phyloP scores from a whole-genome alignment of 2,888 invertebrate species.

The Tricholauxania praeusta region DNA sequence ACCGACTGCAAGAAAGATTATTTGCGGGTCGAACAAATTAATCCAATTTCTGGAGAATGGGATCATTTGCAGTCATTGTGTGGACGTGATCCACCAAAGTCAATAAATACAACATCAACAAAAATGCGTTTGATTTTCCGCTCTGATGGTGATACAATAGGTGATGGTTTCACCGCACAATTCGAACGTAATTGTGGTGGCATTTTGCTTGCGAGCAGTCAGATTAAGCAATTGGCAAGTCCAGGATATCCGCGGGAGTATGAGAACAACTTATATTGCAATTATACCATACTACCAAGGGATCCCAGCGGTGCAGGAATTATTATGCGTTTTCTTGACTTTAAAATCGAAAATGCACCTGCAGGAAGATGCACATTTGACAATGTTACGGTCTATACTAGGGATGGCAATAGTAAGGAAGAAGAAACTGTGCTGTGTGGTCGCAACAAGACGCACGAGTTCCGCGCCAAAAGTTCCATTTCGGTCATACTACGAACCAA shows the following conservation, averaged over 20 bases:
- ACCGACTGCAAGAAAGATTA: constrained; percentile 82
- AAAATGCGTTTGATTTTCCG: constrained; percentile 80
- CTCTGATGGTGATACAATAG: constrained; percentile 74
- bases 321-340: constrained; percentile 63
- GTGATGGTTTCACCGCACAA: constrained; percentile 78
- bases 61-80: constrained; percentile 70
- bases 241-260: constrained; percentile 82
- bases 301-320: constrained; percentile 52
- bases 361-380: constrained; percentile 69
- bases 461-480: constrained; percentile 63
- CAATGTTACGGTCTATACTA: constrained; percentile 70
- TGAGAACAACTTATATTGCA: constrained; percentile 72
- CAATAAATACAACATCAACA: constrained; percentile 75
- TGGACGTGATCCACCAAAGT: constrained; percentile 74
- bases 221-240: constrained; percentile 73
- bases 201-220: constrained; percentile 70
- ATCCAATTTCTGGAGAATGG: constrained; percentile 54
- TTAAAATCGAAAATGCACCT: constrained; percentile 75
- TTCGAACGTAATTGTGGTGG: constrained; percentile 86
- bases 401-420: constrained; percentile 2
- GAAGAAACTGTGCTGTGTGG: constrained; percentile 66
- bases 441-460: constrained; percentile 68
- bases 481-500: constrained; percentile 73
- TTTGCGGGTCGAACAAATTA: constrained; percentile 76
- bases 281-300: constrained; percentile 73